Conservation (phyloP, 2,888 invertebrate species). For the Nomada hirtipes region DNA sequence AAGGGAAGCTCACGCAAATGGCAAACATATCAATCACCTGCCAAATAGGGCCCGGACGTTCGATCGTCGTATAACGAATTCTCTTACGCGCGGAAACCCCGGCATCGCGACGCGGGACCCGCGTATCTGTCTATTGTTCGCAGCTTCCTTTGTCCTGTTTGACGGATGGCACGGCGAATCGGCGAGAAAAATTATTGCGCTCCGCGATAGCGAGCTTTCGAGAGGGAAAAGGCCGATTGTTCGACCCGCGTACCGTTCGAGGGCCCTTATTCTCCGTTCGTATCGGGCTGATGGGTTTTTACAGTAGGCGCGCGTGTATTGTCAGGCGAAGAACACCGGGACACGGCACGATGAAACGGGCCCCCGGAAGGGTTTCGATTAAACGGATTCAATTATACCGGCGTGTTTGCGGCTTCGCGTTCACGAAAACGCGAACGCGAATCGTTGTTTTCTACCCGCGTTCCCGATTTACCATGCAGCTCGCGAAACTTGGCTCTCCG, state of each 20-base stretch:
- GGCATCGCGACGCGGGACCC: slow-evolving; percentile 57
- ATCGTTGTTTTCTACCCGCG: too few species aligned
- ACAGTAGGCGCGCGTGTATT: background rate
- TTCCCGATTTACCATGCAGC: background rate
- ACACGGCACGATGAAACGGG: background rate
- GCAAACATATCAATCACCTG: slow-evolving; percentile 76
- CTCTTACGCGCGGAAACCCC: slow-evolving; percentile 50
- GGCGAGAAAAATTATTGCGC: slow-evolving; percentile 51
- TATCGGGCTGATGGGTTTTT: background rate
- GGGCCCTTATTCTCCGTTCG: background rate
- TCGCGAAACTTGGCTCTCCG: slow-evolving; percentile 21
- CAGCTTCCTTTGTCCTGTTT: slow-evolving; percentile 51
- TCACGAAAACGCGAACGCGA: background rate
- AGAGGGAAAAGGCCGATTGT: slow-evolving; percentile 22
- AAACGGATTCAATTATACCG: too few species aligned
- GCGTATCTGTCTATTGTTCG: slow-evolving; percentile 58
- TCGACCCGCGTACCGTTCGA: background rate
- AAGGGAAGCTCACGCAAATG: slow-evolving; percentile 58
- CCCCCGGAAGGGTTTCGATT: too few species aligned
- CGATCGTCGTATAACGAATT: slow-evolving; percentile 61
- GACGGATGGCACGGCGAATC: slow-evolving; percentile 52
- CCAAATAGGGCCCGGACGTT: slow-evolving; percentile 53
- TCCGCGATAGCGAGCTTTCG: slow-evolving; percentile 8
- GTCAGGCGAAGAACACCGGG: background rate
- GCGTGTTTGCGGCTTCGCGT: too few species aligned